Evolutionary conservation across 2,888 invertebrate genomes (phyloP), one percentile per base, ranked within the genome.

Genomic region (Macropis europaea): DNA sequence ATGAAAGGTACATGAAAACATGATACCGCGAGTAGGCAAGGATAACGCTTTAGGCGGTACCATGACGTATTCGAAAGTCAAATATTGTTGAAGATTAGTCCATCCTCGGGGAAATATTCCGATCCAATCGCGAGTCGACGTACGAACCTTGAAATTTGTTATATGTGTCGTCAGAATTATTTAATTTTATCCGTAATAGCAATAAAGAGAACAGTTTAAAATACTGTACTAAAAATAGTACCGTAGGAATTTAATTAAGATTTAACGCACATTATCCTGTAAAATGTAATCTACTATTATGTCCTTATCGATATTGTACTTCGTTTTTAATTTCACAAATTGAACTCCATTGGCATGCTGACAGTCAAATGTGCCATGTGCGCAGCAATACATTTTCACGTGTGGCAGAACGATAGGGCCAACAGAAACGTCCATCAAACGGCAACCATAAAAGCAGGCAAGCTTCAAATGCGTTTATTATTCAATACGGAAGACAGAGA

Each of bases 41-140:
- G 2, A 7, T 24, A 17, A n/a, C 6, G 6, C n/a, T 9, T 45
- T 45, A 6, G 47, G 56, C 5, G 63, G 2, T 2, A 32, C 2
- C 2, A 26, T 5, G 6, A 56, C 19, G 17, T 32, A 56, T 47
- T 56, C 56, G 5, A 40, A 48, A 3, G 63, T 48, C 5, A 64
- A 40, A 26, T 57, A 48, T 11, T 64, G 40, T 3, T 26, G 47
- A 2, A 64, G 17, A 9, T 19, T 48, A 17, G 6, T 13, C 48
- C 63, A 64, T 15, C 57, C 57, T 30, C 24, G 24, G 11, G 57
- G 57, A 19, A 57, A 64, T 4, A 64, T 64, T 24, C 63, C 63
- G 13, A 64, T 48, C 63, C 63, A 57, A 19, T 64, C 63, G 3
- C 26, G 48, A 15, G 32, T 17, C 3, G 56, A 56, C 2, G 56